Evolutionary conservation across 2,113 vertebrate species (phyloP).

Genomic region (Syngnathus typhle): DNA sequence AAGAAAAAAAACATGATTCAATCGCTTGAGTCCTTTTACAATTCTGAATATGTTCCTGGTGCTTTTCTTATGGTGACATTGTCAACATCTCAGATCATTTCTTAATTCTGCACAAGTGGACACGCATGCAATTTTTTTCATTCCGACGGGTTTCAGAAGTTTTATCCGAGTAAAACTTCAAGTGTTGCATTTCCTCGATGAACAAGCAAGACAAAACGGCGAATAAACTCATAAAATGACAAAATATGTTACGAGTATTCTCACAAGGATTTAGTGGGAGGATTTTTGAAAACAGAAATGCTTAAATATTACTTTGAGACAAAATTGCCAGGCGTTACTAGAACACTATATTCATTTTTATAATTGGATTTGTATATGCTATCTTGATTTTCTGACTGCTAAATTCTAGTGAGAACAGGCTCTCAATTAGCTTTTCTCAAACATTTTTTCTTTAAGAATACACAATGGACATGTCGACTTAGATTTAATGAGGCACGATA

Average conservation of each 20-base stretch:
- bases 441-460: conserved; percentile 17
- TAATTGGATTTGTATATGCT: too few relatives aligned
- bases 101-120: conserved; percentile 22
- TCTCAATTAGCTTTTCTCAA: neutral
- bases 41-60: neutral
- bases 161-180: conserved; percentile 56
- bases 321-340: neutral
- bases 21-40: neutral
- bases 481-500: conserved; percentile 21
- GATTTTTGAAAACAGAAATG: neutral
- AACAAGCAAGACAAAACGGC: conserved; percentile 50
- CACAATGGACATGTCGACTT: conserved; percentile 23
- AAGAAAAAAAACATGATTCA: neutral
- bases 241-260: neutral
- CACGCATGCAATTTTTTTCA: conserved; percentile 50
- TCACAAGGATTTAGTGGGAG: neutral
- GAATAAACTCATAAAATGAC: neutral
- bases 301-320: neutral
- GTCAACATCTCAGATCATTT: conserved; percentile 15
- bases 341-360: too few relatives aligned
- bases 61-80: conserved; percentile 42
- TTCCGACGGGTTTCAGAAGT: conserved; percentile 46
- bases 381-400: too few relatives aligned
- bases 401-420: neutral
- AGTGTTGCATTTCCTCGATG: conserved; percentile 57